Percentiles rank a stretch among this genome's conserved stretches.
Conservation (phyloP, 1,140 invertebrate species). For the Apis mellifera region DNA sequence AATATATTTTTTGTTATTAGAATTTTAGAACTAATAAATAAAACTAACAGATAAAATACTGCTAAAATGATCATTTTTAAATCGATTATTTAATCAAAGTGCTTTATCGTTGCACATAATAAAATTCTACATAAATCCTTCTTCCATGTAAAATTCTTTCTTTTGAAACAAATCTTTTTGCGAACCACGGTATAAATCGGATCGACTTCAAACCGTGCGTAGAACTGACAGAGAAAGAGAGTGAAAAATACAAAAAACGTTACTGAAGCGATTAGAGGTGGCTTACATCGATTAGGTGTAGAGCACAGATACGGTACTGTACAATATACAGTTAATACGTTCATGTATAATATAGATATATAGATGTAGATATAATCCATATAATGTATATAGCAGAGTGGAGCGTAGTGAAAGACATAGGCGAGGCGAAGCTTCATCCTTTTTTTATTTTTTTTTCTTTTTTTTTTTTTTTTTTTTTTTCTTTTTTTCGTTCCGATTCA, state of each 20-base stretch:
- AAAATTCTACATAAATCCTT: not conserved
- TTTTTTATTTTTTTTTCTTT: slow-evolving; percentile 64
- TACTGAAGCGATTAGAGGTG: slow-evolving; percentile 79
- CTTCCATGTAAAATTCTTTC: not conserved
- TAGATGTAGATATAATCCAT: slow-evolving; percentile 58
- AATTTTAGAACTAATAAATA: too few species aligned
- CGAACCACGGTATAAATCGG: not conserved
- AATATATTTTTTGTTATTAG: too few species aligned
- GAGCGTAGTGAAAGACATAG: slow-evolving; percentile 81
- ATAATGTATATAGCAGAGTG: slow-evolving; percentile 76
- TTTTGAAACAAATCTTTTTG: not conserved
- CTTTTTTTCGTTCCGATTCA: slow-evolving; percentile 69
- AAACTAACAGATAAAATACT: too few species aligned
- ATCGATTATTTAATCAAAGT: too few species aligned
- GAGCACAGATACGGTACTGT: slow-evolving; percentile 77
- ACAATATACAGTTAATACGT: slow-evolving; percentile 74
- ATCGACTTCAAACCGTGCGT: slow-evolving; percentile 10
- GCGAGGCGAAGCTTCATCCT: slow-evolving; percentile 80
- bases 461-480: slow-evolving; percentile 59
- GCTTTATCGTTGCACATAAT: too few species aligned
- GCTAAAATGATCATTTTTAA: too few species aligned
- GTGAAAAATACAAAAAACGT: slow-evolving; percentile 73
- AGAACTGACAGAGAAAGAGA: slow-evolving; percentile 52
- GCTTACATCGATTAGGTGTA: slow-evolving; percentile 81
- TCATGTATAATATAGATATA: slow-evolving; percentile 55